Base-by-base conservation (phyloP, 2,888 invertebrate genomes). In the Trachelus stipa region DNA sequence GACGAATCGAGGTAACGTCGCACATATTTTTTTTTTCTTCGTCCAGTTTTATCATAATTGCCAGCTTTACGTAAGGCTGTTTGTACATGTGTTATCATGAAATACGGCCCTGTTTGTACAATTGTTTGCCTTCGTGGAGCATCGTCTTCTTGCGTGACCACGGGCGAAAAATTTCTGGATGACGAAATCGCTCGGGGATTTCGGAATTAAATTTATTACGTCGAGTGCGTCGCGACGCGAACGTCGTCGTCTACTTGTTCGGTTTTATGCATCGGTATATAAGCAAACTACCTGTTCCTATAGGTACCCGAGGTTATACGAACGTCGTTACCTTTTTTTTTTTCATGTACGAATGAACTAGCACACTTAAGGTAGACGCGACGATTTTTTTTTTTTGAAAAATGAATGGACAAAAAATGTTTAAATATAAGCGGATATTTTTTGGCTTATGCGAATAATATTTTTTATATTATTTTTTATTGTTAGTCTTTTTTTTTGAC, bases 31-130 rank as follows among this genome's bases (percentile, higher is more conserved):
- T 81, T 83, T 35, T 35, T 12, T 84, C 80, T 83, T 68, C 56
- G 89, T 89, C 89, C 88, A 88, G 88, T 89, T 89, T 90, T 88
- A 88, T 90, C 90, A 84, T 88, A 87, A 89, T 90, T 90, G 88
- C 89, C 86, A 86, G 90, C 87, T 90, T 90, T 90, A 90, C 90
- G 90, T 90, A 90, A 90, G 90, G 87, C 85, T 90, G 88, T 91
- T 90, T 90, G 90, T 88, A 87, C 90, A 90, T 87, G 88, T 89
- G 90, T 91, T 91, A 91, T 91, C 90, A 88, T 90, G 90, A 90
- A 90, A 90, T 90, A 90, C 89, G 87, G 87, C 89, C 83, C 81
- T 90, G 83, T 90, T 90, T 90, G 90, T 90, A 91, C 90, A 91
- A 91, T 90, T 91, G 90, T 90, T 90, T 90, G 90, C 90, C 88